Evolutionary conservation across 2,888 invertebrate genomes (phyloP).

Genomic region (Drosophila mulleri): DNA sequence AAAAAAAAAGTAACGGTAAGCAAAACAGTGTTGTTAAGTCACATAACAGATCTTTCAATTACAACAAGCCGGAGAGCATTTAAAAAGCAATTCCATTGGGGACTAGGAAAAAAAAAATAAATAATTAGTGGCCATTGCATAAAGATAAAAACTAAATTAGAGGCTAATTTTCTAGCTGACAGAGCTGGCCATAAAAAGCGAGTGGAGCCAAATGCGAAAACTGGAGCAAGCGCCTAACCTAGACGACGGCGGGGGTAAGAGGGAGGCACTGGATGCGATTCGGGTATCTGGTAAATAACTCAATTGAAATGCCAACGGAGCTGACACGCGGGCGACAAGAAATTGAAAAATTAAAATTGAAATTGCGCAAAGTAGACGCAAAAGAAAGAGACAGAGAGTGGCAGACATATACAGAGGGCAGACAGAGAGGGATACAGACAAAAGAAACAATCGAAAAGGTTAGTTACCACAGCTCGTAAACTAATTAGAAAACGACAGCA

Average conservation of each 20-base stretch:
- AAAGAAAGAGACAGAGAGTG: neutral
- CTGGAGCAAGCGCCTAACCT: slow-evolving; percentile 34
- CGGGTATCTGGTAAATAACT: slow-evolving; percentile 70
- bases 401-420: no score
- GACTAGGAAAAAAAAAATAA: slow-evolving; percentile 56
- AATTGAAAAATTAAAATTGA: slow-evolving; percentile 72
- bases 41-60: slow-evolving; percentile 66
- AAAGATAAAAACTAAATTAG: slow-evolving; percentile 79
- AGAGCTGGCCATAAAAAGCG: slow-evolving; percentile 37
- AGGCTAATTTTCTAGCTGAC: slow-evolving; percentile 68
- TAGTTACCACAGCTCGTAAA: slow-evolving; percentile 63
- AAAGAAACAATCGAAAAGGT: slow-evolving; percentile 76
- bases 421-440: neutral
- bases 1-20: neutral
- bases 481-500: slow-evolving; percentile 72
- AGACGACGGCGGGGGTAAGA: neutral
- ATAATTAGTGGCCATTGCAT: slow-evolving; percentile 74
- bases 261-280: neutral
- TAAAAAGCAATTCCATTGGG: slow-evolving; percentile 59
- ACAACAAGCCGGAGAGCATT: slow-evolving; percentile 44
- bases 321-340: slow-evolving; percentile 79
- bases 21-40: slow-evolving; percentile 56
- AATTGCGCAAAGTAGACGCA: slow-evolving; percentile 58
- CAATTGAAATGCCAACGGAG: slow-evolving; percentile 82
- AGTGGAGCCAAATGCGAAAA: slow-evolving; percentile 44